Percentiles rank a stretch among this genome's conserved stretches.
phyloP scores from a whole-genome alignment of 2,888 invertebrate genomes.

The Eupithecia insigniata region DNA sequence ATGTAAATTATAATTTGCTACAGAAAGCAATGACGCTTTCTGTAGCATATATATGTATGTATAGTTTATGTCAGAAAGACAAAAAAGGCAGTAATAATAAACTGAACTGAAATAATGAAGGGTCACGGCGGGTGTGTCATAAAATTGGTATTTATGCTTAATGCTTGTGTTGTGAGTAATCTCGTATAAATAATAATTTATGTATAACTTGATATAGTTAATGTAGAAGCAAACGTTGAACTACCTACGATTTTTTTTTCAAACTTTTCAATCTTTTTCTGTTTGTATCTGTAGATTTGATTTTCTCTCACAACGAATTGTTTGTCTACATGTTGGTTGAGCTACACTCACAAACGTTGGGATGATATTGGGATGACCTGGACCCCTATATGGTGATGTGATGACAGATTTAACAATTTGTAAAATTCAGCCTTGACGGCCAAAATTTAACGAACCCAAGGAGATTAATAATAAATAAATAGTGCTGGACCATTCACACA shows the following conservation, averaged over 20 bases:
- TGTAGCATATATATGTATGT: no score
- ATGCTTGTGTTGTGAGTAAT: conserved; percentile 40
- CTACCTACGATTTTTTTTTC: background rate
- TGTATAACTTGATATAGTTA: background rate
- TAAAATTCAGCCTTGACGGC: background rate
- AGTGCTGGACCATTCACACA: no score
- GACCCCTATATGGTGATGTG: background rate
- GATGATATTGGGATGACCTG: background rate
- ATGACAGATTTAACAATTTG: background rate
- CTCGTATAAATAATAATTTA: conserved; percentile 33
- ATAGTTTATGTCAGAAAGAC: conserved; percentile 46
- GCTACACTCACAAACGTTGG: background rate
- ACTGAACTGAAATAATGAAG: conserved; percentile 45
- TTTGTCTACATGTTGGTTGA: background rate
- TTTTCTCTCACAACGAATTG: background rate
- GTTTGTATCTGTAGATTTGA: background rate
- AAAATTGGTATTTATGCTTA: conserved; percentile 48
- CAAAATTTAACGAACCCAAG: background rate
- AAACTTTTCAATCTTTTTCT: background rate
- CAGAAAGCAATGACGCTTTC: no score
- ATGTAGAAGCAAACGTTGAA: background rate
- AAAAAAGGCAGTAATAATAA: conserved; percentile 43
- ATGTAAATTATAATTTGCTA: conserved; percentile 12
- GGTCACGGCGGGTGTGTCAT: conserved; percentile 36
- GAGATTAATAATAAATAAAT: no score